phyloP scores from a whole-genome alignment of 2,888 invertebrate species.

The Saturnia japonica region DNA sequence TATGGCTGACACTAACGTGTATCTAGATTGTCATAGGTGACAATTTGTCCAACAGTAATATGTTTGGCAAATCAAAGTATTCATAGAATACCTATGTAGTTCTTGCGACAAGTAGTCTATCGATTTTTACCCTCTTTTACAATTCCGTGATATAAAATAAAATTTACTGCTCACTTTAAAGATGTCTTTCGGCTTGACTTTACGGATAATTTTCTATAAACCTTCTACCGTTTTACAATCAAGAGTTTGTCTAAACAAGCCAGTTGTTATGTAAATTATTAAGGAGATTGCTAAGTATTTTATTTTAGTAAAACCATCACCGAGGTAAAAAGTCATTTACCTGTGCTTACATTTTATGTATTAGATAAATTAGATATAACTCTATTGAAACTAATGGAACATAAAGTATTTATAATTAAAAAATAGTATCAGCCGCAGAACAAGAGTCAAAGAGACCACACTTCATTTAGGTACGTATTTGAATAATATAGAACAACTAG shows the following conservation, averaged over 20 bases:
- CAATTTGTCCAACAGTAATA: not conserved
- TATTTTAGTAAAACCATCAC: not conserved
- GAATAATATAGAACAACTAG: too few species aligned
- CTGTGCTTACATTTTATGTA: not conserved
- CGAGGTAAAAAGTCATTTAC: not conserved
- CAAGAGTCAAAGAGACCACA: too few species aligned
- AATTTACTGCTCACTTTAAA: slow-evolving; percentile 34
- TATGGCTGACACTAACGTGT: too few species aligned
- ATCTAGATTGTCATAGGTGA: too few species aligned
- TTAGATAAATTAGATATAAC: not conserved
- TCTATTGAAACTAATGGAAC: too few species aligned
- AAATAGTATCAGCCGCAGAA: too few species aligned
- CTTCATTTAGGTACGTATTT: too few species aligned
- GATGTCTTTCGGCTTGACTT: slow-evolving; percentile 32
- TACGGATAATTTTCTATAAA: slow-evolving; percentile 31
- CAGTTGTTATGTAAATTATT: slow-evolving; percentile 21
- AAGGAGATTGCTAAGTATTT: not conserved
- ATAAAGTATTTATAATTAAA: too few species aligned
- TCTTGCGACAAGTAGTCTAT: not conserved
- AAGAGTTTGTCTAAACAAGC: slow-evolving; percentile 49
- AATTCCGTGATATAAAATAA: slow-evolving; percentile 20
- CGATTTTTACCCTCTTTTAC: not conserved
- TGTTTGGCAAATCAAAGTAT: not conserved
- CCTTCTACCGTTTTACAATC: slow-evolving; percentile 48
- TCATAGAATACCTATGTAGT: not conserved